Evolutionary conservation across 1,140 invertebrate species (phyloP), one percentile per base, ranked within the genome.

Genomic region (Agraylea sexmaculata): DNA sequence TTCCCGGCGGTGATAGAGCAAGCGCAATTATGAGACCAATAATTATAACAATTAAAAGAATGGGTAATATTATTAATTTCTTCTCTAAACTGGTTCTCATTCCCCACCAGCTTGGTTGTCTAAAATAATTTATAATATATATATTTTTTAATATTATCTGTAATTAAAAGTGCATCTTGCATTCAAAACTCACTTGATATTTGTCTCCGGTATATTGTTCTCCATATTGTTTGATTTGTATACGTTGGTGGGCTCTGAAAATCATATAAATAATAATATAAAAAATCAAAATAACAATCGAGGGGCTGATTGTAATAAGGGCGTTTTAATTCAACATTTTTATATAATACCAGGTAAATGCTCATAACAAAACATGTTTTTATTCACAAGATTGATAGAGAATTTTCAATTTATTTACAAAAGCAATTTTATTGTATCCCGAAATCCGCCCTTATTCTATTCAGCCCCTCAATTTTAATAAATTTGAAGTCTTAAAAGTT

Each of bases 161-260:
- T 25, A 25, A 25, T n/a, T 7, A 25, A 17, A n/a, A 35, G 12
- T 2, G 2, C 10, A 18, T 2, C 15, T 23, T 23, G 6, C 22
- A 7, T 8, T 1, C 30, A 6, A 28, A n/a, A 38, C 39, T 41
- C 17, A 41, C 39, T 41, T 41, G 19, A 41, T 34, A 21, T 33
- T 32, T 33, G 39, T 41, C 13, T 41, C 39, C n/a, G 27, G 32
- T 16, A 30, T 32, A 41, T 33, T 41, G 39, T 41, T 41, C 13
- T 30, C 39, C 39, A 41, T 41, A 33, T 32, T 30, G 16, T 13
- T 4, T 30, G 16, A 13, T 33, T 30, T 11, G 17, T 12, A 19
- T 18, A 29, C 32, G 7, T 29, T 16, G 3, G 16, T 30, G 12
- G 29, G 29, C 29, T 3, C 3, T 16, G 16, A 30, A 5, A n/a